These are phyloP conservation scores for Melanostoma scalare DNA, from an alignment of 2,888 invertebrate genomes.

Conservation along the genomic window DNA sequence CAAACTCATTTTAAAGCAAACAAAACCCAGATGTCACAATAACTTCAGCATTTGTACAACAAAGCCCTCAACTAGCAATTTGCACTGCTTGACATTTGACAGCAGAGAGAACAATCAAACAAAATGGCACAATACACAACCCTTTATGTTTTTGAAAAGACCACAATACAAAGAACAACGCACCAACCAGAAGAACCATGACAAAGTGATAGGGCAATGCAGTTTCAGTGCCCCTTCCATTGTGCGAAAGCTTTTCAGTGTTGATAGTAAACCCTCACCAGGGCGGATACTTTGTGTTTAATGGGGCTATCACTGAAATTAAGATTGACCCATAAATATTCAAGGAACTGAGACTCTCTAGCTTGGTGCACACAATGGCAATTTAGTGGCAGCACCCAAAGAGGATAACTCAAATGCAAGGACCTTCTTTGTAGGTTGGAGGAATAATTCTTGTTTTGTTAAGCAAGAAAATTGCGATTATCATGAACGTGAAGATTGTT, in stretches of 20 bases:
- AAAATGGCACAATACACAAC: neutral
- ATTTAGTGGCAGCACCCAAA: conserved; percentile 37
- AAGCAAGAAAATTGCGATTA: conserved; percentile 32
- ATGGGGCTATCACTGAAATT: conserved; percentile 70
- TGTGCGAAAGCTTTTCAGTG: neutral
- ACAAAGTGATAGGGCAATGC: conserved; percentile 67
- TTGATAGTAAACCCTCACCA: conserved; percentile 51
- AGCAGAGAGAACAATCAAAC: neutral
- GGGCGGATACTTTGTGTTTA: conserved; percentile 64
- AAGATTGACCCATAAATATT: conserved; percentile 72
- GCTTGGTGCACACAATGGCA: conserved; percentile 25
- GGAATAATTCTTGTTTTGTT: conserved; percentile 45
- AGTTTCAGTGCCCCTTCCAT: conserved; percentile 31
- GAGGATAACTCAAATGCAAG: conserved; percentile 38
- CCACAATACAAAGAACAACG: neutral
- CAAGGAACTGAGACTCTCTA: conserved; percentile 41
- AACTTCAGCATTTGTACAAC: no score
- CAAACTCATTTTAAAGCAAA: no score
- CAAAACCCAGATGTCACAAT: no score
- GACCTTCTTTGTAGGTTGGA: conserved; percentile 14
- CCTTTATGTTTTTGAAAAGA: conserved; percentile 8
- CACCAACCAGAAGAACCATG: conserved; percentile 13
- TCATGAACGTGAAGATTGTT: conserved; percentile 12
- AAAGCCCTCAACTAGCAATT: no score
- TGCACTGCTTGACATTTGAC: no score